phyloP scores from a whole-genome alignment of 2,888 invertebrate genomes.

The Acleris literana region DNA sequence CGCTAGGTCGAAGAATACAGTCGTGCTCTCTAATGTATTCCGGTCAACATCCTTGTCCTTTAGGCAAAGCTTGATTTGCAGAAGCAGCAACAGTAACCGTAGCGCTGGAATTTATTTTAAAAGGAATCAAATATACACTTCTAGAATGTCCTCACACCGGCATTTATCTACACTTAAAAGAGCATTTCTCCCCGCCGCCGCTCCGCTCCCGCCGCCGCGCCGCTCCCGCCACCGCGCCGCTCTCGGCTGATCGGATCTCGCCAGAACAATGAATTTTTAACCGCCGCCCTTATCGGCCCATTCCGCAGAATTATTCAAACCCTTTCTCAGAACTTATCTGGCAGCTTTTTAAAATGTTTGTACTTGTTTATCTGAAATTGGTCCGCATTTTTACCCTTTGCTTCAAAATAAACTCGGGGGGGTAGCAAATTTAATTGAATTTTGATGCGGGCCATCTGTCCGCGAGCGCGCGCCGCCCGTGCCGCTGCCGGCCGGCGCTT shows the following conservation, averaged over 20 bases:
- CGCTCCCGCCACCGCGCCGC: no score
- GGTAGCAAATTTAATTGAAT: background rate
- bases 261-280: constrained; percentile 6
- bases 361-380: constrained; percentile 19
- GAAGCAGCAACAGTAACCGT: no score
- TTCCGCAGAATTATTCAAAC: constrained; percentile 12
- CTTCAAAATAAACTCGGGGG: constrained; percentile 4
- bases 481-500: background rate
- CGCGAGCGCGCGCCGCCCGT: background rate
- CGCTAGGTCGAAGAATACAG: no score
- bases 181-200: no score
- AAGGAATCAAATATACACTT: no score
- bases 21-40: no score
- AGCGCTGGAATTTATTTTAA: no score
- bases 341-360: constrained; percentile 7
- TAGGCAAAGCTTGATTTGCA: no score
- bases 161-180: no score
- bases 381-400: constrained; percentile 1
- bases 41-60: no score
- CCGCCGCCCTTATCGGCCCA: background rate
- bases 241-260: background rate
- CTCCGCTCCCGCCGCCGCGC: no score
- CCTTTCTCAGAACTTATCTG: constrained; percentile 13
- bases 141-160: no score
- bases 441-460: background rate